Evolutionary conservation across 2,113 vertebrate genomes (phyloP).

Genomic region (Etheostoma spectabile): DNA sequence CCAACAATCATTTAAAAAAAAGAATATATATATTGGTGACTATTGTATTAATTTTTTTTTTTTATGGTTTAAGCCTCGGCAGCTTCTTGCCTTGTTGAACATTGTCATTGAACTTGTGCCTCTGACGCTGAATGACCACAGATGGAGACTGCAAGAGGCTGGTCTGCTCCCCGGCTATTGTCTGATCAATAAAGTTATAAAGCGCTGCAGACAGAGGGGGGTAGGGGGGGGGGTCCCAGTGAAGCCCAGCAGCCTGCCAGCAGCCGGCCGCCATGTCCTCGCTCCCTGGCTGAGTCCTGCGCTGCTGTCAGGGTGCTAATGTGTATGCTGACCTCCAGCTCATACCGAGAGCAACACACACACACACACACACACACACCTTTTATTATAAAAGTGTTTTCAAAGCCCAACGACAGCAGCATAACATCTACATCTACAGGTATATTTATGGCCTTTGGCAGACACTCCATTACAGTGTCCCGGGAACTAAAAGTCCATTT

Average conservation of each 20-base stretch:
- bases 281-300: slow-evolving; percentile 19
- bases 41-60: too few species aligned
- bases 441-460: neutral
- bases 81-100: neutral
- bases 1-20: too few species aligned
- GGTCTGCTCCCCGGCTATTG: slow-evolving; percentile 29
- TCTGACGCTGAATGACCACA: slow-evolving; percentile 12
- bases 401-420: slow-evolving; percentile 4
- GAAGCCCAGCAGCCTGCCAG: slow-evolving; percentile 23
- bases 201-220: neutral
- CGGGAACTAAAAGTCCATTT: neutral
- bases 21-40: too few species aligned
- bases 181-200: slow-evolving; percentile 58
- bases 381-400: too few species aligned
- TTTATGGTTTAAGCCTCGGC: neutral
- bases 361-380: too few species aligned
- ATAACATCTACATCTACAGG: neutral
- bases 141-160: slow-evolving; percentile 22
- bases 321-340: slow-evolving; percentile 47
- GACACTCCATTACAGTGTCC: neutral
- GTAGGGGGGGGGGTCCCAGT: neutral
- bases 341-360: neutral
- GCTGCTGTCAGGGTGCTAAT: slow-evolving; percentile 34
- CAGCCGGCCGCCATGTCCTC: slow-evolving; percentile 42
- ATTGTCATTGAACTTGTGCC: neutral